Conservation (phyloP, 2,113 vertebrate species). For the Brachyhypopomus occidentalis region DNA sequence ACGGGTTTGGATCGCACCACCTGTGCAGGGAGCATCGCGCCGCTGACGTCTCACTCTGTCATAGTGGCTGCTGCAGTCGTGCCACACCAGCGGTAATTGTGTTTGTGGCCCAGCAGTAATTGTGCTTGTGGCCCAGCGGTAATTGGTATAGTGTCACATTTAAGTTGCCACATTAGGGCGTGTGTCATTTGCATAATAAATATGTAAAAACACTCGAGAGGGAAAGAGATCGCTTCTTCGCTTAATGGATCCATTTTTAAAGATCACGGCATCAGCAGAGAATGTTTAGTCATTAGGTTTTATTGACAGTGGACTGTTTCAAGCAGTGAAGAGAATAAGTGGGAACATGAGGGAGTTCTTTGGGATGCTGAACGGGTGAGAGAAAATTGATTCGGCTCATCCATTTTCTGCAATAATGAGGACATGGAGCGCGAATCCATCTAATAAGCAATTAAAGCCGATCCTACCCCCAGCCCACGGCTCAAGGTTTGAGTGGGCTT, state of each 20-base stretch:
- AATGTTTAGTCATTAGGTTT: slow-evolving; percentile 50
- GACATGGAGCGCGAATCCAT: slow-evolving; percentile 43
- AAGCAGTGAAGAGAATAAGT: slow-evolving; percentile 17
- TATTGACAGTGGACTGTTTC: slow-evolving; percentile 46
- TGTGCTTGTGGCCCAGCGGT: slow-evolving; percentile 46
- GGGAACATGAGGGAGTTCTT: slow-evolving; percentile 14
- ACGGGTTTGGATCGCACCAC: slow-evolving; percentile 28
- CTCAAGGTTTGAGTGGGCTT: slow-evolving; percentile 33
- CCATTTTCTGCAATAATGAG: slow-evolving; percentile 35
- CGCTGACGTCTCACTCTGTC: slow-evolving; percentile 32
- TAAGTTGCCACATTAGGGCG: slow-evolving; percentile 45
- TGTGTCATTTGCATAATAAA: slow-evolving; percentile 44
- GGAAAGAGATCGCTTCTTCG: slow-evolving; percentile 38
- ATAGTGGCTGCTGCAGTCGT: slow-evolving; percentile 36
- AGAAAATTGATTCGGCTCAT: slow-evolving; percentile 43
- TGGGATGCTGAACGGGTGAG: slow-evolving; percentile 21
- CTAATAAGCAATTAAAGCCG: slow-evolving; percentile 54
- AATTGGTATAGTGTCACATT: slow-evolving; percentile 51
- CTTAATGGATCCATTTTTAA: slow-evolving; percentile 54
- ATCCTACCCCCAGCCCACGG: slow-evolving; percentile 38
- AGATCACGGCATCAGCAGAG: slow-evolving; percentile 46
- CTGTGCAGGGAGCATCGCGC: background rate
- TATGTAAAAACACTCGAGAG: slow-evolving; percentile 46
- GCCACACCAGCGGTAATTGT: slow-evolving; percentile 39
- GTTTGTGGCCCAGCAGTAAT: slow-evolving; percentile 50